Percentiles rank a stretch among this genome's conserved stretches.
Evolutionary conservation across 35 echinoderm and acorn worm genomes (phyloP).

Genomic region (Nesometra sesokonis): DNA sequence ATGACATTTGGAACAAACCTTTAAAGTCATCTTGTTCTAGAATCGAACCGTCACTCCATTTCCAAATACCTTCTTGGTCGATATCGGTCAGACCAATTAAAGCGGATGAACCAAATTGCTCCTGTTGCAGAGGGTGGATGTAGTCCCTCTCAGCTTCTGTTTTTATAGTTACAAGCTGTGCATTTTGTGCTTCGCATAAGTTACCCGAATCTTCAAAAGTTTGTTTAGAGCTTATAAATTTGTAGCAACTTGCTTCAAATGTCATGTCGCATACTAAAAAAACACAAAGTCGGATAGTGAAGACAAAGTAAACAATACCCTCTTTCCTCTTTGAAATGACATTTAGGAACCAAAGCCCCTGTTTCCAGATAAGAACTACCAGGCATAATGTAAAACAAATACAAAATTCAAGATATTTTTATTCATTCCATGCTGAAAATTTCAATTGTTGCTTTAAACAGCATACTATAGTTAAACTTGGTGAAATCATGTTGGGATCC

Average conservation of each 20-base stretch:
- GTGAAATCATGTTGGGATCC: too few species aligned
- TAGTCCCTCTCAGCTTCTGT: not conserved
- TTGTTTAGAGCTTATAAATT: not conserved
- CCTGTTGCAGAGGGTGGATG: not conserved
- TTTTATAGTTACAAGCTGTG: not conserved
- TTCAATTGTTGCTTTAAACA: too few species aligned
- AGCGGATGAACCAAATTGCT: not conserved
- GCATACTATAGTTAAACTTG: too few species aligned
- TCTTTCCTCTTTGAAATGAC: too few species aligned
- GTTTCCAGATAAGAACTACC: too few species aligned
- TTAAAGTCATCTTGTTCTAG: not conserved
- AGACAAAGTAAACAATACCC: too few species aligned
- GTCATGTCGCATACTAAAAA: not conserved
- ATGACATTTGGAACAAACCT: not conserved
- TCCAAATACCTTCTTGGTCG: not conserved
- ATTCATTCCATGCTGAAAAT: too few species aligned
- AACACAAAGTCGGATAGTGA: too few species aligned
- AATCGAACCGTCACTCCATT: not conserved
- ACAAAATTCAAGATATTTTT: too few species aligned
- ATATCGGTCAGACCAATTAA: not conserved
- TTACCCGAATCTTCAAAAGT: not conserved
- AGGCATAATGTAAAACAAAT: too few species aligned
- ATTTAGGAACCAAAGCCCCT: too few species aligned
- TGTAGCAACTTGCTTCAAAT: not conserved
- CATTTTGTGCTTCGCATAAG: not conserved